Evolutionary conservation across 2,113 vertebrate genomes (phyloP).

Genomic region (Crotalus viridis): DNA sequence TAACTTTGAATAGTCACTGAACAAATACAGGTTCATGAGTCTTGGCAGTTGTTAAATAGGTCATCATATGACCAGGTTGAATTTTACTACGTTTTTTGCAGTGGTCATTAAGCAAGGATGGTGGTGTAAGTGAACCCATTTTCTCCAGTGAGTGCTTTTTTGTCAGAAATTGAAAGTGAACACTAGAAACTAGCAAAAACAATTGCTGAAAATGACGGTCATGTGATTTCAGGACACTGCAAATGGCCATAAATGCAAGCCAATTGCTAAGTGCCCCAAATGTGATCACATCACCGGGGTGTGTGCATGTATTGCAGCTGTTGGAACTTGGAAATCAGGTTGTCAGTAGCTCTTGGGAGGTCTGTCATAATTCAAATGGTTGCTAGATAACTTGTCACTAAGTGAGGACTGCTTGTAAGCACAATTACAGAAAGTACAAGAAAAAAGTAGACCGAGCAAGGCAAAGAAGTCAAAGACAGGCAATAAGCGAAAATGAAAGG

Average conservation of each 20-base stretch:
- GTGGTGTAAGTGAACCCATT: neutral
- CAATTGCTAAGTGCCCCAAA: neutral
- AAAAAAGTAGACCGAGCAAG: neutral
- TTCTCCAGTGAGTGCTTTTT: neutral
- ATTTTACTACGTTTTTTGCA: neutral
- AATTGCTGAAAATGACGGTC: neutral
- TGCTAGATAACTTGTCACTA: neutral
- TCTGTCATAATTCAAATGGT: neutral
- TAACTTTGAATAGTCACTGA: neutral
- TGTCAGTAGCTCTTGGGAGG: neutral
- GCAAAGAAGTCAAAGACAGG: neutral
- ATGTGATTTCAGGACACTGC: neutral
- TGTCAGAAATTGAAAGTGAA: neutral
- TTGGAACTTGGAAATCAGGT: neutral
- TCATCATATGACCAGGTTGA: neutral
- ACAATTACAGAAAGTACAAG: neutral
- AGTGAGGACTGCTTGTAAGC: neutral
- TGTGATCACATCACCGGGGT: neutral
- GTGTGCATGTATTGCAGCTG: neutral
- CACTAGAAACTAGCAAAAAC: neutral
- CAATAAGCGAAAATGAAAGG: neutral
- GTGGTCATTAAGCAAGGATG: neutral
- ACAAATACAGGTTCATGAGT: neutral
- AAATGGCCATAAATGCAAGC: neutral
- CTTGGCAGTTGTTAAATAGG: neutral